phyloP scores from a whole-genome alignment of 2,797 vertebrate genomes.

The Synanceia verrucosa region DNA sequence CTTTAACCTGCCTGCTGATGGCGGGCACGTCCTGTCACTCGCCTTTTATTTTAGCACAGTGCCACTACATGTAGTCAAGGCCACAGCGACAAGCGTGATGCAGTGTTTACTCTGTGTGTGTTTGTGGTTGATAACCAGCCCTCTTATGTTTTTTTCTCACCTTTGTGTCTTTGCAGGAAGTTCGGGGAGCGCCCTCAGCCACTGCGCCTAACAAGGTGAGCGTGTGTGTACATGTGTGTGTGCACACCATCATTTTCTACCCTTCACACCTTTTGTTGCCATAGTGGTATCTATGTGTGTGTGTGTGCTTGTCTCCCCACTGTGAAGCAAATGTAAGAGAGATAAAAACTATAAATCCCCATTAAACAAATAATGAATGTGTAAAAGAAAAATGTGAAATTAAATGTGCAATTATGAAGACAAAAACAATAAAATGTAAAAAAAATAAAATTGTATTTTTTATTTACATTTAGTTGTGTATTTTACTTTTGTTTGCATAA shows the following conservation, averaged over 20 bases:
- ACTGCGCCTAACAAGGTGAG: slow-evolving; percentile 97
- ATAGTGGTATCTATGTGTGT: slow-evolving; percentile 7
- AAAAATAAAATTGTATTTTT: neutral
- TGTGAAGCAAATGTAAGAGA: neutral
- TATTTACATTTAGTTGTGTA: neutral
- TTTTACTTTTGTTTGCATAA: no score
- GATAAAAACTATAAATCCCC: neutral
- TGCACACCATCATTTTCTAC: neutral
- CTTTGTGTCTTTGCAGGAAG: slow-evolving; percentile 89
- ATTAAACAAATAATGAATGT: neutral
- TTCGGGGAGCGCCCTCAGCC: slow-evolving; percentile 99
- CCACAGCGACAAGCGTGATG: slow-evolving; percentile 32
- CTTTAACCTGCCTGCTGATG: slow-evolving; percentile 21
- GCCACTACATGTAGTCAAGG: slow-evolving; percentile 46
- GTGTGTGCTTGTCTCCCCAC: neutral
- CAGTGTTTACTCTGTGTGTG: slow-evolving; percentile 58
- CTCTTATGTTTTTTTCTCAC: slow-evolving; percentile 66
- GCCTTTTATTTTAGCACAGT: slow-evolving; percentile 42
- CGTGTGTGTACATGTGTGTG: neutral
- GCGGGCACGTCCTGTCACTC: slow-evolving; percentile 6
- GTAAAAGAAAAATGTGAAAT: neutral
- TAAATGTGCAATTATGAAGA: neutral
- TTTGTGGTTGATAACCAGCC: slow-evolving; percentile 60
- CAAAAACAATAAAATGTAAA: no score
- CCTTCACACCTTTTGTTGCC: slow-evolving; percentile 7